phyloP scores from a whole-genome alignment of 2,888 invertebrate genomes.

The Buathra laborator region DNA sequence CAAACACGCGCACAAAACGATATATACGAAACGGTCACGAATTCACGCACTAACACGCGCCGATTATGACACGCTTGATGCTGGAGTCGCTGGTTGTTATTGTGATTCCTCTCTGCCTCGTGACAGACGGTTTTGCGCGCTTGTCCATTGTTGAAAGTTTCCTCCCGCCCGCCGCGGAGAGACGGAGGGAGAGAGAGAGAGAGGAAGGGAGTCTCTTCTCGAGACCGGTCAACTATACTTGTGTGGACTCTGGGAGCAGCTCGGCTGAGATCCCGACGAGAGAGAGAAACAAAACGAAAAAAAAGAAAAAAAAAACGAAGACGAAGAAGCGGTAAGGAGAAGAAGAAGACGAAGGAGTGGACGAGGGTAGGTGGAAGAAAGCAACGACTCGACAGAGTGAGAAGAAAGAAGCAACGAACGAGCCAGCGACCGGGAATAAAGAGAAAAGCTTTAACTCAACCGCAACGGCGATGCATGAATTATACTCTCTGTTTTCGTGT shows the following conservation, averaged over 20 bases:
- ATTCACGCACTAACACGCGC: conserved; percentile 20
- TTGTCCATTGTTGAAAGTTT: conserved; percentile 49
- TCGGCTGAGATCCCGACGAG: conserved; percentile 29
- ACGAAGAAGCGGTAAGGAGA: conserved; percentile 26
- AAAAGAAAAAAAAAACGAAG: conserved; percentile 35
- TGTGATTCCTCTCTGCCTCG: conserved; percentile 49
- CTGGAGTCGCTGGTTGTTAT: conserved; percentile 6
- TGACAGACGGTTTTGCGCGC: conserved; percentile 62
- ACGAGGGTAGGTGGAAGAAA: conserved; percentile 30
- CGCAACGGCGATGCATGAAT: conserved; percentile 39
- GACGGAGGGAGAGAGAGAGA: not conserved
- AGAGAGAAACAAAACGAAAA: conserved; percentile 39
- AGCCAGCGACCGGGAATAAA: conserved; percentile 23
- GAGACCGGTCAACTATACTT: conserved; percentile 68
- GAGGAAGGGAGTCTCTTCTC: conserved; percentile 21
- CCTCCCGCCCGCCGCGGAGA: conserved; percentile 21
- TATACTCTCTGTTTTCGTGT: not conserved
- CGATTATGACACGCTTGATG: conserved; percentile 22
- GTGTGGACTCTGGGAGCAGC: conserved; percentile 16
- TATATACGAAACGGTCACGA: not conserved
- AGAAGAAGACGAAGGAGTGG: conserved; percentile 49
- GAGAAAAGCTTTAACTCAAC: conserved; percentile 42
- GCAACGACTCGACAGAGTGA: conserved; percentile 4
- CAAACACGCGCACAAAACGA: not conserved
- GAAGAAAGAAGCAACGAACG: not conserved